A percentile compares a stretch with the other conserved stretches of the same genome.
These are phyloP conservation scores for Epirrhoe alternata DNA, from an alignment of 2,888 invertebrate genomes.

Conservation along the genomic window DNA sequence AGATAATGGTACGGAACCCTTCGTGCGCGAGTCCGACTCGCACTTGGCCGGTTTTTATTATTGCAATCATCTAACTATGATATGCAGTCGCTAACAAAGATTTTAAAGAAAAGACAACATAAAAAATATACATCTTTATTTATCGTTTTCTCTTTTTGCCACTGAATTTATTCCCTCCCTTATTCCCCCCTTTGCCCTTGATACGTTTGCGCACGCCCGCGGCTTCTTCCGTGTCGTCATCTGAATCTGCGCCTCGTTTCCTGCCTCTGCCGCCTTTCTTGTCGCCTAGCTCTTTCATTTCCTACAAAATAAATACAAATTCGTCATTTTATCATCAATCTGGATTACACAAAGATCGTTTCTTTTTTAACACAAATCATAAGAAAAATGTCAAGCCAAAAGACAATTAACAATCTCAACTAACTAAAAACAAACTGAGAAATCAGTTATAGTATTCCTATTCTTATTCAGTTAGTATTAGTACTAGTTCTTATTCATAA, in stretches of 20 bases:
- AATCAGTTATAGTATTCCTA: too few relatives aligned
- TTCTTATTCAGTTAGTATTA: too few relatives aligned
- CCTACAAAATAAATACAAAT: constrained; percentile 70
- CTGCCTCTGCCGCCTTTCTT: constrained; percentile 86
- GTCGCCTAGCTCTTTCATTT: constrained; percentile 91
- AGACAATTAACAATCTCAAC: too few relatives aligned
- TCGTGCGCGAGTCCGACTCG: too few relatives aligned
- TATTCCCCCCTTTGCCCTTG: constrained; percentile 76
- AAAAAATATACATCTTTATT: constrained; percentile 45
- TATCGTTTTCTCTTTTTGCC: constrained; percentile 74
- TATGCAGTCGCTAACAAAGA: background rate
- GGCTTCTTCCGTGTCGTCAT: constrained; percentile 93
- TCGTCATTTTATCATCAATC: background rate
- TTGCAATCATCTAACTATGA: too few relatives aligned
- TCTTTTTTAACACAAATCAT: too few relatives aligned
- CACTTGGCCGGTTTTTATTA: too few relatives aligned
- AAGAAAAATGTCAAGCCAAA: too few relatives aligned
- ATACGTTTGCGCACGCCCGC: constrained; percentile 91
- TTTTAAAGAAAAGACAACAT: constrained; percentile 4
- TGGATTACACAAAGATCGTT: background rate
- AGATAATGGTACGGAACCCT: too few relatives aligned
- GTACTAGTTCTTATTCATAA: too few relatives aligned
- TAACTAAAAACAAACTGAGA: too few relatives aligned
- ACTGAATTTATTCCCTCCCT: constrained; percentile 63
- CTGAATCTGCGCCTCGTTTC: constrained; percentile 84